Conservation (phyloP, 2,113 vertebrate genomes). For the Ramphastos sulfuratus region DNA sequence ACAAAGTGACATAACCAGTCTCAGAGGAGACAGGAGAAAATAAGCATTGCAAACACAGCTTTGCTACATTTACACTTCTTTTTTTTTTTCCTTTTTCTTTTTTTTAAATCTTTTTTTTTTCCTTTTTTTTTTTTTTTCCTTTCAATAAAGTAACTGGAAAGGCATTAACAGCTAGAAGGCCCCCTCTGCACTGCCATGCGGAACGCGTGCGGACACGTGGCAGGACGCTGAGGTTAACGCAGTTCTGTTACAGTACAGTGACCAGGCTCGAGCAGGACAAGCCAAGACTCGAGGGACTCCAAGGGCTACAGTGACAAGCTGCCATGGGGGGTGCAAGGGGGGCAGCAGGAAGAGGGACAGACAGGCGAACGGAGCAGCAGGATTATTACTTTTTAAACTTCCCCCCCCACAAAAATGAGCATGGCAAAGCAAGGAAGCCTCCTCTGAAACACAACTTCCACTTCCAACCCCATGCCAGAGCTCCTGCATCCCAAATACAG, state of each 20-base stretch:
- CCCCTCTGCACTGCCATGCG: conserved; percentile 11
- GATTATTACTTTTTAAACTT: background rate
- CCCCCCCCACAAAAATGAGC: background rate
- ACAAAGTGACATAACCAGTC: conserved; percentile 55
- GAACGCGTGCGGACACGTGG: background rate
- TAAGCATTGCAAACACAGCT: conserved; percentile 56
- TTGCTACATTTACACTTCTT: conserved; percentile 62
- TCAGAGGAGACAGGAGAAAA: conserved; percentile 38
- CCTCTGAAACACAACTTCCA: background rate
- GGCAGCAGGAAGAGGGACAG: background rate
- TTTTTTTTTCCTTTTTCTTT: background rate
- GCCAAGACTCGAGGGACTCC: background rate
- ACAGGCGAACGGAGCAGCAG: conserved; percentile 11
- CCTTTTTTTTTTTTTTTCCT: background rate
- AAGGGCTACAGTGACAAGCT: background rate
- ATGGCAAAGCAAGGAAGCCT: conserved; percentile 12
- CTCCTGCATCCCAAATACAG: background rate
- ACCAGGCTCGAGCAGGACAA: background rate
- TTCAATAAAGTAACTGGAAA: conserved; percentile 54
- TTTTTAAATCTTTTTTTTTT: background rate
- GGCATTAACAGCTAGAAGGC: conserved; percentile 58
- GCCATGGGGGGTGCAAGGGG: background rate
- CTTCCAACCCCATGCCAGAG: background rate
- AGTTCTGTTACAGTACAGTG: conserved; percentile 46
- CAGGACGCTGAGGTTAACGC: conserved; percentile 32